Evolutionary conservation across 2,888 invertebrate species (phyloP), one percentile per base, ranked within the genome.

Genomic region (Agrotis exclamationis): DNA sequence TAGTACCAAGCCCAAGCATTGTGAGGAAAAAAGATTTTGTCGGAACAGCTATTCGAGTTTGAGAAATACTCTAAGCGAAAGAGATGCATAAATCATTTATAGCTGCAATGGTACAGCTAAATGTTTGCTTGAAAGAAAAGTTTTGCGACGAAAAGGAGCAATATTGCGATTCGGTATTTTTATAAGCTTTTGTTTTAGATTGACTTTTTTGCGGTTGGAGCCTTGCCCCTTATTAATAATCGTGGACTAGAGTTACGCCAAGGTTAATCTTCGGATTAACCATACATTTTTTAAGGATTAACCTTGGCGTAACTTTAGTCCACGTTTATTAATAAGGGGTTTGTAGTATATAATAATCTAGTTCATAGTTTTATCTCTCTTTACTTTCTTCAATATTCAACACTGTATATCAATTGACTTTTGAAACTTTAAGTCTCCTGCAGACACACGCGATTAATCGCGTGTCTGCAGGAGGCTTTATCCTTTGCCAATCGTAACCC

Each of bases 1-100:
- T 63, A 54, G 33, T 56, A 18, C 33, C 56, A 56, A 56, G n/a
- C n/a, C 51, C 63, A 63, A 51, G 77, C 77, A 82, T 80, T 78
- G 79, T 82, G 65, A 22, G 47, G 54, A 67, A 72, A 79, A 82
- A 82, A 76, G 56, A 76, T 76, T 81, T 77, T 67, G 16, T 47
- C 59, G 53, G 67, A 82, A 71, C 66, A 22, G 39, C 58, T 39
- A 28, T 62, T 82, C 71, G 64, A 45, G 45, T 60, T 60, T 50
- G 51, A 70, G 63, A 67, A 79, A 76, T 63, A 66, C 51, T 78
- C 14, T 51, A 51, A 63, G 18, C 66, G 51, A 62, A 33, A 28
- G 24, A 57, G 50, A 54, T 66, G 67, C 63, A 62, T 81, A 70
- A 60, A 79, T 70, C 48, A 78, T 70, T 78, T 76, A 57, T 64